These are phyloP conservation scores for Machimus atricapillus DNA, from an alignment of 2,888 invertebrate species.

Conservation along the genomic window DNA sequence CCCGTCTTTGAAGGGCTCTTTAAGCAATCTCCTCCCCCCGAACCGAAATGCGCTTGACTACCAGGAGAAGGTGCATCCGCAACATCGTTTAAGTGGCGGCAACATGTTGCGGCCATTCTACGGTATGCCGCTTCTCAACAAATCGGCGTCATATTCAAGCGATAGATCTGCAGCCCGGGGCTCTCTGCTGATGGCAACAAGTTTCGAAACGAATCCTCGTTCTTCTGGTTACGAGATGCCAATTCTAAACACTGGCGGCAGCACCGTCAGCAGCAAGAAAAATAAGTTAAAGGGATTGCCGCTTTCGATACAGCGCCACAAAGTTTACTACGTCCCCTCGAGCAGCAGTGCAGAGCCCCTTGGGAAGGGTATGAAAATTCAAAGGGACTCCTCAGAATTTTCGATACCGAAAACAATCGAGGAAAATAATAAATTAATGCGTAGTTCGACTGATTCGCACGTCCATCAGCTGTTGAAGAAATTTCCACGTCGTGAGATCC, in stretches of 20 bases:
- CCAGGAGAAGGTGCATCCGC: not conserved
- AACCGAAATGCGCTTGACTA: not conserved
- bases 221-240: not conserved
- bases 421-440: conserved; percentile 10
- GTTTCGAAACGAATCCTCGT: not conserved
- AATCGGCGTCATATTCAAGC: conserved; percentile 27
- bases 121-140: conserved; percentile 9
- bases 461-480: not conserved
- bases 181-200: not conserved
- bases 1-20: not conserved
- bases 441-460: conserved; percentile 28
- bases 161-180: not conserved
- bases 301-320: conserved; percentile 27
- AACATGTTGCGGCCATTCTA: not conserved
- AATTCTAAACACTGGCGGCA: not conserved
- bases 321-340: conserved; percentile 32
- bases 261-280: not conserved
- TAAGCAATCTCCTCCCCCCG: not conserved
- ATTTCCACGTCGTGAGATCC: not conserved
- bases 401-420: conserved; percentile 22
- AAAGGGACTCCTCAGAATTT: not conserved
- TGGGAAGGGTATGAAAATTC: not conserved
- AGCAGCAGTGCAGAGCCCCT: conserved; percentile 24
- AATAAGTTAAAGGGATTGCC: not conserved
- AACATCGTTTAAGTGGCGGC: not conserved